Conservation (phyloP, 2,797 vertebrate genomes). For the Sternotherus odoratus region DNA sequence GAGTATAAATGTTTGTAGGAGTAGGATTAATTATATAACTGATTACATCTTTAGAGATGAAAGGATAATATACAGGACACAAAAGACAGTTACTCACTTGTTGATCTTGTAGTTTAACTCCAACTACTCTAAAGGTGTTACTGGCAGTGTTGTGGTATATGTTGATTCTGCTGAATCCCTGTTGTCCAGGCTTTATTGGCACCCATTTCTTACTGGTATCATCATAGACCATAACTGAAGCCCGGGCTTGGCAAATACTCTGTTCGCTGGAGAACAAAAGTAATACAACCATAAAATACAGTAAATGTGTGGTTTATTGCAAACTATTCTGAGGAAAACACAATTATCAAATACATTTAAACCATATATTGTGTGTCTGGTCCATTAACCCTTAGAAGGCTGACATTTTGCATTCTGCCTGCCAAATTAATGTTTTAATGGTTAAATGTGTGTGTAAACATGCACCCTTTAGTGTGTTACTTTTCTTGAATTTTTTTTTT, state of each 20-base stretch:
- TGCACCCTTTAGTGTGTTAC: not conserved
- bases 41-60: conserved; percentile 31
- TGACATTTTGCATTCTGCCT: not conserved
- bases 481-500: not conserved
- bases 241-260: conserved; percentile 99
- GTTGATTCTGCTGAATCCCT: conserved; percentile 99
- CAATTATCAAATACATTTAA: not conserved
- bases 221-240: conserved; percentile 99
- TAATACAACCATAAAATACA: not conserved
- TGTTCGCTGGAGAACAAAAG: conserved; percentile 89
- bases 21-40: conserved; percentile 22
- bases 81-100: conserved; percentile 85
- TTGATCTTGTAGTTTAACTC: conserved; percentile 98
- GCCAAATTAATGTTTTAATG: conserved; percentile 43
- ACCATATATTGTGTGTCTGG: conserved; percentile 4
- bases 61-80: conserved; percentile 59
- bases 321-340: not conserved
- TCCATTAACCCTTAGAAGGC: conserved; percentile 25
- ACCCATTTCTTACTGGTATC: conserved; percentile 99
- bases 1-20: conserved; percentile 9
- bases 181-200: conserved; percentile 97
- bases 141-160: conserved; percentile 96
- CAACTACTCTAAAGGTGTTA: conserved; percentile 95
- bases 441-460: not conserved
- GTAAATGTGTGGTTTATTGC: not conserved